Evolutionary conservation across 2,888 invertebrate genomes (phyloP).

Genomic region (Abrostola tripartita): DNA sequence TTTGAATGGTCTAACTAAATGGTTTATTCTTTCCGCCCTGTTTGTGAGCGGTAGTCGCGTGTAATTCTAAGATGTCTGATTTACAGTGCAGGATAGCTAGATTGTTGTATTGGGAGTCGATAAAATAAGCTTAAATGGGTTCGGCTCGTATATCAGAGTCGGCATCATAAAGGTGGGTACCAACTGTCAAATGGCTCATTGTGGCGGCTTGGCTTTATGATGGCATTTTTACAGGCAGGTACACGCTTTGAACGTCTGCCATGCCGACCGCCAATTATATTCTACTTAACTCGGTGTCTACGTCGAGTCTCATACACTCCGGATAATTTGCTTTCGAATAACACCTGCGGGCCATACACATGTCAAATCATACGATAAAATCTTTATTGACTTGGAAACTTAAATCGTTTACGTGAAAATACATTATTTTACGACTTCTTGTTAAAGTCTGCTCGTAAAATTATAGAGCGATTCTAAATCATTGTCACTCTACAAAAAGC

Average conservation of each 20-base stretch:
- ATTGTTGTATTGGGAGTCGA: conserved; percentile 80
- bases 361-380: conserved; percentile 56
- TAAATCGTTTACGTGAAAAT: conserved; percentile 21
- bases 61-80: conserved; percentile 76
- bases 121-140: conserved; percentile 86
- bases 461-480: conserved; percentile 29
- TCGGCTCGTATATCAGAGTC: conserved; percentile 82
- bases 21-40: conserved; percentile 79
- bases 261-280: conserved; percentile 87
- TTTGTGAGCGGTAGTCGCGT: conserved; percentile 73
- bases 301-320: conserved; percentile 57
- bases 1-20: conserved; percentile 83
- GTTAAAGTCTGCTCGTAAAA: conserved; percentile 30
- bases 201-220: conserved; percentile 85
- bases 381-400: conserved; percentile 43
- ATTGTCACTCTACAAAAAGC: conserved; percentile 56
- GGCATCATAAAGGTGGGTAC: conserved; percentile 86
- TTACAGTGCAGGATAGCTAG: conserved; percentile 78
- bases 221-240: conserved; percentile 87
- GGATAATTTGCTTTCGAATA: conserved; percentile 58
- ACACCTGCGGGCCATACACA: conserved; percentile 52
- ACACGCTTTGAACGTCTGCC: conserved; percentile 82
- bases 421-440: conserved; percentile 23
- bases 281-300: conserved; percentile 82
- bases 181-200: conserved; percentile 87